Evolutionary conservation across 2,888 invertebrate species (phyloP).

Genomic region (Spilarctia lutea): DNA sequence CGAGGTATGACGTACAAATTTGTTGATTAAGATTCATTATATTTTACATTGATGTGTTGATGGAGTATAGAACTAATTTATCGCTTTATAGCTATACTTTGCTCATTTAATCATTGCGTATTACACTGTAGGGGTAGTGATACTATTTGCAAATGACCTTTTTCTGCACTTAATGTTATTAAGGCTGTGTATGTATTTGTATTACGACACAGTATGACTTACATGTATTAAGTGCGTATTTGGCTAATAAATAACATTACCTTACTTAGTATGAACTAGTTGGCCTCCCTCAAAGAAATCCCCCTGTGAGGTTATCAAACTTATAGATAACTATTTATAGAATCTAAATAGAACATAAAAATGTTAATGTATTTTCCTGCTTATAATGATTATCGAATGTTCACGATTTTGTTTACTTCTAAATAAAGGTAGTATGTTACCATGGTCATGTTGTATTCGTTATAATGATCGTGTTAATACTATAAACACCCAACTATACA

Average conservation of each 20-base stretch:
- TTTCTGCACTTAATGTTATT: slow-evolving; percentile 42
- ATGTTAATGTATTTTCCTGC: slow-evolving; percentile 12
- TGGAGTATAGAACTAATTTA: slow-evolving; percentile 28
- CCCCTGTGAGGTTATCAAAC: slow-evolving; percentile 39
- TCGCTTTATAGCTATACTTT: slow-evolving; percentile 24
- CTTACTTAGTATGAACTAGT: slow-evolving; percentile 23
- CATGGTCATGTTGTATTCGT: not conserved
- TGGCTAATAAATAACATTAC: slow-evolving; percentile 24
- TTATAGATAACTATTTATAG: slow-evolving; percentile 54
- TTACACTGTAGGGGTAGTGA: slow-evolving; percentile 6
- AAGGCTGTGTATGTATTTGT: slow-evolving; percentile 33
- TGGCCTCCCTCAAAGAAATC: slow-evolving; percentile 49
- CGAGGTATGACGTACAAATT: slow-evolving; percentile 78
- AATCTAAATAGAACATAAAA: slow-evolving; percentile 19
- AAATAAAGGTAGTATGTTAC: not conserved
- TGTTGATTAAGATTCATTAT: slow-evolving; percentile 43
- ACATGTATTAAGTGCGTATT: slow-evolving; percentile 27
- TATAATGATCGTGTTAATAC: not conserved
- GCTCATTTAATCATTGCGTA: not conserved
- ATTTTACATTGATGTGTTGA: slow-evolving; percentile 32
- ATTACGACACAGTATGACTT: slow-evolving; percentile 43
- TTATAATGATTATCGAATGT: not conserved
- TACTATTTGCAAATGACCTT: slow-evolving; percentile 34
- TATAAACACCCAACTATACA: not conserved
- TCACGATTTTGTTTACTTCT: not conserved